Percentiles rank a stretch among this genome's conserved stretches.
phyloP scores from a whole-genome alignment of 2,113 vertebrate species.

The Takifugu flavidus region DNA sequence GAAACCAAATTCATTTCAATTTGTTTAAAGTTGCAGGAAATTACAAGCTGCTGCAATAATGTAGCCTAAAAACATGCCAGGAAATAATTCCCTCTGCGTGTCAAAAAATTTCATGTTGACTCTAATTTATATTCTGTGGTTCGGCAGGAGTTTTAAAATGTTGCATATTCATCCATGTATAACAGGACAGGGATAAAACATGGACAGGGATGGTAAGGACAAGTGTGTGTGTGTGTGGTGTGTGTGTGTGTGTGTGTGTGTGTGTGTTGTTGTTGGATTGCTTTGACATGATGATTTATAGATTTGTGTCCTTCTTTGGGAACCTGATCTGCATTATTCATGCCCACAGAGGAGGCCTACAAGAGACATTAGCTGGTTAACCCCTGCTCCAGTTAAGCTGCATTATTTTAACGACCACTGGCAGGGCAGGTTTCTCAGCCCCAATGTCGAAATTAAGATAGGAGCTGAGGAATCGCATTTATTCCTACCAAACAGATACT shows the following conservation, averaged over 20 bases:
- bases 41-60: no score
- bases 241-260: no score
- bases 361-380: conserved; percentile 74
- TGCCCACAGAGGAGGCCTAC: conserved; percentile 56
- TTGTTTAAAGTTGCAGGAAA: no score
- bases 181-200: conserved; percentile 51
- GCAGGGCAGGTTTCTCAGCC: conserved; percentile 44
- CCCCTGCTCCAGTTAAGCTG: conserved; percentile 70
- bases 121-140: neutral
- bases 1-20: no score
- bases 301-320: conserved; percentile 75
- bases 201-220: conserved; percentile 19
- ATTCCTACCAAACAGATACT: conserved; percentile 4
- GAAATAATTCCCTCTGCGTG: no score
- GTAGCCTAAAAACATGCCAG: no score
- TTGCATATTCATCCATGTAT: conserved; percentile 1
- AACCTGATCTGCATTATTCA: conserved; percentile 76
- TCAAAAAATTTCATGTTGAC: no score
- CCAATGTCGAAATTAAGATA: neutral
- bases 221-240: neutral
- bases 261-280: conserved; percentile 59
- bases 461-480: no score
- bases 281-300: conserved; percentile 70
- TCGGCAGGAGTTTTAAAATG: neutral
- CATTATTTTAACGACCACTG: conserved; percentile 72